These are phyloP conservation scores for Rhinopomastus cyanomelas DNA, from an alignment of 2,113 vertebrate species.

Conservation along the genomic window DNA sequence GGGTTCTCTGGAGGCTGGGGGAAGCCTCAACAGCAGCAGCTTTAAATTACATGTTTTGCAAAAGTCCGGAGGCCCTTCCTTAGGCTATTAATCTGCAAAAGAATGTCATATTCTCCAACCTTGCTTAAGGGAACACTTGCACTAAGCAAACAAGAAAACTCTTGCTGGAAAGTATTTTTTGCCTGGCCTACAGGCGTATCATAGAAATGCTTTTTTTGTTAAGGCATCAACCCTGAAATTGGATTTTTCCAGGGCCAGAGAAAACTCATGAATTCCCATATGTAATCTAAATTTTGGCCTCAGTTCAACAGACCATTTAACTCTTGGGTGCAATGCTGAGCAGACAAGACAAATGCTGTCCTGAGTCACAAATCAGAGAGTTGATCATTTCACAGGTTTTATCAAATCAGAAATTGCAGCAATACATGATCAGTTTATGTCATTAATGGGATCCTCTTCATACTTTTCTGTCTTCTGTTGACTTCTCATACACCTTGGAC, in stretches of 20 bases:
- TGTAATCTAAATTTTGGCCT: not conserved
- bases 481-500: not conserved
- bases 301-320: not conserved
- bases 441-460: not conserved
- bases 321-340: not conserved
- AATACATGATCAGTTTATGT: not conserved
- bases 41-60: not conserved
- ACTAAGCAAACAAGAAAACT: not conserved
- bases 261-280: not conserved
- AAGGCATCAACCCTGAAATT: not conserved
- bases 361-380: not conserved
- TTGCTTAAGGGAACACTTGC: not conserved
- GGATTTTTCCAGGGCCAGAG: constrained; percentile 21
- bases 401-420: not conserved
- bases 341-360: not conserved
- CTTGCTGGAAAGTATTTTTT: not conserved
- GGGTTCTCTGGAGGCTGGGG: not conserved
- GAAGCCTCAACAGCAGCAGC: not conserved
- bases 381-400: not conserved
- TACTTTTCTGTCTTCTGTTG: not conserved
- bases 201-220: not conserved
- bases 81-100: not conserved
- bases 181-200: not conserved
- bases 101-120: not conserved
- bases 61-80: not conserved